These are phyloP conservation scores for Malacosoma neustria DNA, from an alignment of 2,888 invertebrate genomes.

Conservation along the genomic window DNA sequence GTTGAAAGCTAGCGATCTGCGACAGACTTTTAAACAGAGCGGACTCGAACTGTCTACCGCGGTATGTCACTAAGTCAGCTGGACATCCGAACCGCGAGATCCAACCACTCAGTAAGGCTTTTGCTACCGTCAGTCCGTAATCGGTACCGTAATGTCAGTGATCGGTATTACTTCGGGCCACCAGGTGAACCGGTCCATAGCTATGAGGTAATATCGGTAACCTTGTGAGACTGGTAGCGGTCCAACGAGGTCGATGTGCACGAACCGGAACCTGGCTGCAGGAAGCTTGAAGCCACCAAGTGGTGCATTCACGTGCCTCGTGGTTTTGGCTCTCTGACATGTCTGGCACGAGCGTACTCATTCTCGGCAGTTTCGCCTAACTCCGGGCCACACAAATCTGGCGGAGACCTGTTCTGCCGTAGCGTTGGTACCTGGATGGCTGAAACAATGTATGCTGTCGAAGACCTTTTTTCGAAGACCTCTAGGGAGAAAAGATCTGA, in stretches of 20 bases:
- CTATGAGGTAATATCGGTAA: conserved; percentile 14
- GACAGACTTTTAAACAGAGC: conserved; percentile 11
- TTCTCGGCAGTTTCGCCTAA: conserved; percentile 22
- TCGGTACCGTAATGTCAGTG: background rate
- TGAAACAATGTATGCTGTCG: conserved; percentile 12
- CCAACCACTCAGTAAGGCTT: background rate
- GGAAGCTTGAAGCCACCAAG: conserved; percentile 8
- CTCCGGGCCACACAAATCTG: conserved; percentile 25
- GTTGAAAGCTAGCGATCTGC: conserved; percentile 10
- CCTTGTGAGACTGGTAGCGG: conserved; percentile 11
- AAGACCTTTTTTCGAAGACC: conserved; percentile 11
- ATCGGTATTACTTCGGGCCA: conserved; percentile 35
- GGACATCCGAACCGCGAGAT: conserved; percentile 2
- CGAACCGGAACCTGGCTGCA: conserved; percentile 4
- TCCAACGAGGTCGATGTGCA: conserved; percentile 13
- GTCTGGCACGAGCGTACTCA: conserved; percentile 16
- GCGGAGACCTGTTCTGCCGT: conserved; percentile 17
- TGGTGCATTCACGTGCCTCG: conserved; percentile 17
- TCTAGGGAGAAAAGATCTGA: conserved; percentile 12
- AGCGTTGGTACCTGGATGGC: conserved; percentile 15
- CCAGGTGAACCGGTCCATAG: conserved; percentile 18
- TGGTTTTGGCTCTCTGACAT: conserved; percentile 30
- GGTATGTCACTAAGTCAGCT: conserved; percentile 1
- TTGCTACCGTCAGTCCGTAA: too few species aligned
- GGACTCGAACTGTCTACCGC: conserved; percentile 9